Percentiles rank a stretch among this genome's conserved stretches.
Evolutionary conservation across 1,140 invertebrate species (phyloP).

Genomic region (Cotesia typhae): DNA sequence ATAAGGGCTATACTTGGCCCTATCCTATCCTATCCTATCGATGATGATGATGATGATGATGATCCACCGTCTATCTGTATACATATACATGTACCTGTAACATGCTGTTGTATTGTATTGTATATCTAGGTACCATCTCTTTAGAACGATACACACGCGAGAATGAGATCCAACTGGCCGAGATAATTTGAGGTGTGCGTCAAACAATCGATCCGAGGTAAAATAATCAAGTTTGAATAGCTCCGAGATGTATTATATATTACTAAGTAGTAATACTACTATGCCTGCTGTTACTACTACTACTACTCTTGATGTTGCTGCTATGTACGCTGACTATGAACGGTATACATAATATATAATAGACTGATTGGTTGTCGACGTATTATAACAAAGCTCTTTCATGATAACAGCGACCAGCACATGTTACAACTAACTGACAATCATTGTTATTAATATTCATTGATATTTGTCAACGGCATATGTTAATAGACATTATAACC

Average conservation of each 20-base stretch:
- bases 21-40: not conserved
- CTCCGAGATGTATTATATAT: not conserved
- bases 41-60: too few species aligned
- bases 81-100: not conserved
- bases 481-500: conserved; percentile 40
- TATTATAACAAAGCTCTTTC: not conserved
- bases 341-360: not conserved
- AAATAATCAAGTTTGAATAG: conserved; percentile 18
- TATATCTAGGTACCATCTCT: conserved; percentile 13
- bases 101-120: too few species aligned
- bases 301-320: too few species aligned
- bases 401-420: not conserved
- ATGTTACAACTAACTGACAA: conserved; percentile 35
- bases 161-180: conserved; percentile 20
- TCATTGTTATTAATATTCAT: conserved; percentile 50
- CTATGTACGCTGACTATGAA: too few species aligned
- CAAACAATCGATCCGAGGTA: conserved; percentile 12
- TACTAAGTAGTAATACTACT: not conserved
- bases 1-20: conserved; percentile 27
- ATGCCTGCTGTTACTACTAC: not conserved
- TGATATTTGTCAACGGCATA: conserved; percentile 42
- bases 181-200: conserved; percentile 15
- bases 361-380: conserved; percentile 28
- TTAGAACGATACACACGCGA: not conserved
- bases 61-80: not conserved